Base-by-base conservation (phyloP, 2,888 invertebrate genomes). In the Epinotia nisella region DNA sequence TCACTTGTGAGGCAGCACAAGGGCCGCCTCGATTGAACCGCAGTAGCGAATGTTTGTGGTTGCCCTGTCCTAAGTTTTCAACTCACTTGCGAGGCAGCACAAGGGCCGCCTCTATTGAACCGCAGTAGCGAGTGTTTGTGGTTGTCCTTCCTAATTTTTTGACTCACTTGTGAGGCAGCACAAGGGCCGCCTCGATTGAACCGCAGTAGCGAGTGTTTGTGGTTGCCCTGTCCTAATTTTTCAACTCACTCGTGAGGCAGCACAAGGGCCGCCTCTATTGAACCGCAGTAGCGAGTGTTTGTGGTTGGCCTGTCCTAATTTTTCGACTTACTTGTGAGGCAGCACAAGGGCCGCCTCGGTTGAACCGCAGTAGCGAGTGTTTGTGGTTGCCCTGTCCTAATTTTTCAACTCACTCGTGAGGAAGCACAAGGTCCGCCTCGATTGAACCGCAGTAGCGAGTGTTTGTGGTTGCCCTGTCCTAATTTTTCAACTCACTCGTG, bases 1-100 rank as follows among this genome's bases (percentile, higher is more conserved):
- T 85, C 13, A 97, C 97, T 98, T 98, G 94, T 98, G 98, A 91
- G 98, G 98, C 94, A 99, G 95, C 88, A 98, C 96, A 7, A 35
- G 9, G 35, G 7, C 35, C 9, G 35, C 35, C 35, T 9, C 29
- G 9, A 9, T 49, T n/a, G 7, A 7, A 45, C 1, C 5, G 15
- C n/a, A 7, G 9, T 35, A 35, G 9, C 35, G 66, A 51, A 35
- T 15, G n/a, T 1, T 24, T 24, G 21, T 24, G 21, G 21, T 24
- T 24, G 21, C 21, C 21, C 21, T 24, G 2, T 2, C 21, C 21
- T 24, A 24, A 35, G 0, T 9, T 7, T 7, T 35, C 9, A 9
- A 35, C 35, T 35, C 0, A 35, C 29, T 29, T 29, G 29, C 7
- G 7, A 29, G 29, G 29, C 29, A 29, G 29, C 29, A 29, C 29